Evolutionary conservation across 2,113 vertebrate genomes (phyloP), one percentile per base, ranked within the genome.

Genomic region (Thymallus thymallus): DNA sequence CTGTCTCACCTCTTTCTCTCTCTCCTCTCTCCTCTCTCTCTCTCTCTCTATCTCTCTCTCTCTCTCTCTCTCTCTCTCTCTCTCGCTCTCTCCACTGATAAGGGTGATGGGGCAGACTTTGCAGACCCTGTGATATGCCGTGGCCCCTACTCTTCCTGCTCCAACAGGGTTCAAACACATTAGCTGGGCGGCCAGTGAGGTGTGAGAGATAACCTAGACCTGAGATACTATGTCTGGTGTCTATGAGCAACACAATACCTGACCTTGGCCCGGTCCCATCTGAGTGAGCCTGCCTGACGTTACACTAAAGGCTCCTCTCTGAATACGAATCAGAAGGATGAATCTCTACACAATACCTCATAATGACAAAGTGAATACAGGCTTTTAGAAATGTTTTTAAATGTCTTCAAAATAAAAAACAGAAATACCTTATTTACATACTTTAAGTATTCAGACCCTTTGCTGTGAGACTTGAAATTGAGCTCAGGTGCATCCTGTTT

Each of bases 201-300:
- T 22, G 23, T 26, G 71, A 46, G 82, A 63, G 46, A 61, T 72
- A 41, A 41, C 35, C 9, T 46, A 75, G 69, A 84, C 81, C 78
- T 72, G 79, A 75, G 71, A 86, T 41, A 84, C 81, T 84, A 77
- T 41, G 35, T 41, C 35, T 82, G 79, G 69, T 80, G 81, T 76
- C 80, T 80, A 81, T 78, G 83, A 88, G 85, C 87, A 76, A 84
- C 85, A 88, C 85, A 82, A 87, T 73, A 62, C 82, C 79, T 82
- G 87, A 88, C 89, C 90, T 90, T 90, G 87, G 85, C 35, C 35
- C 35, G 35, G 35, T 78, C 88, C 80, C 23, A 41, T 6, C 65
- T 32, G 56, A 79, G 77, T 72, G 82, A 83, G 82, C 56, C 46
- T 23, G 62, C 64, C 35, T 66, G 76, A 61, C 62, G 79, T 72